Conservation (phyloP, 2,113 vertebrate species). For the Nerophis ophidion region DNA sequence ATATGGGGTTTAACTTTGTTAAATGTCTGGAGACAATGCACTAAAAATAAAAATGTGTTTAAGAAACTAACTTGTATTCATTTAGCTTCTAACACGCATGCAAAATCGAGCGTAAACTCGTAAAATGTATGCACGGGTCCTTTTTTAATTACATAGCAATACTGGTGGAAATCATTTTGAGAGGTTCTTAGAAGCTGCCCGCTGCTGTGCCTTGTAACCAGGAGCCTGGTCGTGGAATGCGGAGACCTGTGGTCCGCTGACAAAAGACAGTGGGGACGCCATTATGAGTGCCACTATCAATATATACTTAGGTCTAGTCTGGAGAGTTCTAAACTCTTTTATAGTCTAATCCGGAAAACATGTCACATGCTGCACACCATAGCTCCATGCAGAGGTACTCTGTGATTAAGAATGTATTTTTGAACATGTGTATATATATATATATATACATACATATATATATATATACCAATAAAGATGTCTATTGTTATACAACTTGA, state of each 20-base stretch:
- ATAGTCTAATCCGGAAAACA: slow-evolving; percentile 30
- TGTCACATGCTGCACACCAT: slow-evolving; percentile 36
- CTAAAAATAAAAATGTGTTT: too few relatives aligned
- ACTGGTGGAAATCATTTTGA: neutral
- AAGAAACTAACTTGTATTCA: too few relatives aligned
- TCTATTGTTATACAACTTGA: slow-evolving; percentile 43
- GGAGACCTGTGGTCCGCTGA: slow-evolving; percentile 57
- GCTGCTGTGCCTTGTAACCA: slow-evolving; percentile 60
- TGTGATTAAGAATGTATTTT: slow-evolving; percentile 49
- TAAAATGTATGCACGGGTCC: too few relatives aligned
- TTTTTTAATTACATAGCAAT: too few relatives aligned
- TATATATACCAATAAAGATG: slow-evolving; percentile 49
- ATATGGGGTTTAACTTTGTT: too few relatives aligned
- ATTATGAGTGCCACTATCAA: slow-evolving; percentile 39
- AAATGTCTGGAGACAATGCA: too few relatives aligned
- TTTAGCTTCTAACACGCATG: too few relatives aligned
- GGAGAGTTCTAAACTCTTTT: slow-evolving; percentile 20
- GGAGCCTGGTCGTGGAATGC: slow-evolving; percentile 59
- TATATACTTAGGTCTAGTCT: slow-evolving; percentile 26
- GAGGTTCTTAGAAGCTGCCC: neutral
- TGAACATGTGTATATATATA: slow-evolving; percentile 2
- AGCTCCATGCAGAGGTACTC: slow-evolving; percentile 9
- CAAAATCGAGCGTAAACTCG: too few relatives aligned
- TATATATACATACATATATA: too few relatives aligned
- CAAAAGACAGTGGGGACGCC: slow-evolving; percentile 56